Evolutionary conservation across 2,113 vertebrate species (phyloP).

Genomic region (sheep (Ovis aries)): ARS-UI_Ramb_v3.0 NC_056077.1:17288001-17288500

Average conservation of each 20-base stretch:
- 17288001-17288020: not conserved
- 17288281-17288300: not conserved
- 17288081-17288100: constrained; percentile 52
- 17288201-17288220: not conserved
- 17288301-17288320: not conserved
- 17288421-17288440: not conserved
- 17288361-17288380: not conserved
- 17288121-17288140: constrained; percentile 18
- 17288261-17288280: not conserved
- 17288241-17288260: too few species aligned
- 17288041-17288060: constrained; percentile 50
- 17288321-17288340: not conserved
- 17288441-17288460: too few species aligned
- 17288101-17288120: constrained; percentile 57
- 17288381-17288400: not conserved
- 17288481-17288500: not conserved
- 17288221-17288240: not conserved
- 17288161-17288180: not conserved
- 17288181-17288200: not conserved
- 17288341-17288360: not conserved
- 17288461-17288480: not conserved
- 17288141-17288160: constrained; percentile 54
- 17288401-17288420: not conserved
- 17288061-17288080: constrained; percentile 54
- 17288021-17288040: not conserved